A percentile compares a stretch with the other conserved stretches of the same genome.
These are phyloP conservation scores for Saccostrea cuccullata DNA, from an alignment of 1,140 invertebrate genomes.

Conservation along the genomic window DNA sequence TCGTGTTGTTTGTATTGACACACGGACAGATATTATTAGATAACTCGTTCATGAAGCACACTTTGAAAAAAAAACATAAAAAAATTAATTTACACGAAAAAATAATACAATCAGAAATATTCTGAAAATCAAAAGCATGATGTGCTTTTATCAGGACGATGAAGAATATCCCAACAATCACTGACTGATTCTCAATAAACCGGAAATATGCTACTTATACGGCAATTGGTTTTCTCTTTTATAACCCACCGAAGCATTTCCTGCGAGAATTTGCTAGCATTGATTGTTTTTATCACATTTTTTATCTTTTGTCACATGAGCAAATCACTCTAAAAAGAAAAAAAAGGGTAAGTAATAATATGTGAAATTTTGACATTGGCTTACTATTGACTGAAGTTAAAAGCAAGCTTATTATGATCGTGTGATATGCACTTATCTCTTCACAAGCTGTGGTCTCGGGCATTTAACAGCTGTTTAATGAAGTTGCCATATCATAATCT, in stretches of 20 bases:
- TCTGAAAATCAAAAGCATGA: background rate
- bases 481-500: too few relatives aligned
- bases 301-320: background rate
- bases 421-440: too few relatives aligned
- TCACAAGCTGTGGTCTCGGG: too few relatives aligned
- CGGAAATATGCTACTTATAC: background rate
- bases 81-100: background rate
- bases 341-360: background rate
- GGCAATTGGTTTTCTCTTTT: background rate
- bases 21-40: background rate
- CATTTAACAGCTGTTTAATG: too few relatives aligned
- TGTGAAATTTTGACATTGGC: too few relatives aligned
- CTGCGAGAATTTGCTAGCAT: background rate
- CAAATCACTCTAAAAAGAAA: background rate
- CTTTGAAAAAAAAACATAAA: background rate
- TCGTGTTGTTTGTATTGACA: too few relatives aligned
- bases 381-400: too few relatives aligned
- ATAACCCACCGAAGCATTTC: background rate
- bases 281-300: too few relatives aligned
- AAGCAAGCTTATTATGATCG: too few relatives aligned
- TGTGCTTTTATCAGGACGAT: background rate
- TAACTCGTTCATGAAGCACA: conserved; percentile 3
- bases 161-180: background rate
- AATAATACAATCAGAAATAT: background rate
- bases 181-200: background rate